Evolutionary conservation across 2,888 invertebrate species (phyloP), one percentile per base, ranked within the genome.

Genomic region (Parnassius orleans): DNA sequence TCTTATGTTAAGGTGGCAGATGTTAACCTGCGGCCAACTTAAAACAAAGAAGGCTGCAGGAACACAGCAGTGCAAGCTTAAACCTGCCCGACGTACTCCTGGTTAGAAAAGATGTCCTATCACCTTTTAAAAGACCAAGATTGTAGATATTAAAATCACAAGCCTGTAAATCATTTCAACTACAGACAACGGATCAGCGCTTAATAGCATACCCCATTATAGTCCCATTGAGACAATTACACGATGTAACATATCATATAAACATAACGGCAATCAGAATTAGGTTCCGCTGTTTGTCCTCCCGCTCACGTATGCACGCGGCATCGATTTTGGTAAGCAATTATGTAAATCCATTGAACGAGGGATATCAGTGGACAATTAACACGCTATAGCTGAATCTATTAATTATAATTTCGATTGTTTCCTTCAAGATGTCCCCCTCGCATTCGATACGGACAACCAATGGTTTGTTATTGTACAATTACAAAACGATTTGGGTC

Each of bases 241-340:
- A 50, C 42, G 15, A 60, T 42, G 15, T 48, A 12, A 48, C 48
- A 48, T 14, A 15, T 14, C 14, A 9, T 41, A 47, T 41, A 47
- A 53, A 60, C 52, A 50, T 53, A 47, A 19, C 9, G 43, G 48
- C 61, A 48, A 62, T 62, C 47, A 57, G 53, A 62, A 62, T 62
- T 53, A 53, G 53, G 52, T 53, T 48, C 15, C 57, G 48, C 47
- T 44, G 42, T 57, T 57, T 47, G 52, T 51, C 33, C 12, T 19
- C 33, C 68, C 14, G 48, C 60, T 68, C 73, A 73, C 72, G 74
- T 71, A 68, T 57, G 57, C 53, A 50, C 44, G 62, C 62, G 54
- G 68, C 65, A 60, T 65, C 68, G 66, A 69, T 63, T 72, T 73
- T 68, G 73, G 72, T 61, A 53, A 63, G 66, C 70, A 67, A 72